Evolutionary conservation across 1,140 invertebrate species (phyloP).

Genomic region (Philotrypesis tridentata): DNA sequence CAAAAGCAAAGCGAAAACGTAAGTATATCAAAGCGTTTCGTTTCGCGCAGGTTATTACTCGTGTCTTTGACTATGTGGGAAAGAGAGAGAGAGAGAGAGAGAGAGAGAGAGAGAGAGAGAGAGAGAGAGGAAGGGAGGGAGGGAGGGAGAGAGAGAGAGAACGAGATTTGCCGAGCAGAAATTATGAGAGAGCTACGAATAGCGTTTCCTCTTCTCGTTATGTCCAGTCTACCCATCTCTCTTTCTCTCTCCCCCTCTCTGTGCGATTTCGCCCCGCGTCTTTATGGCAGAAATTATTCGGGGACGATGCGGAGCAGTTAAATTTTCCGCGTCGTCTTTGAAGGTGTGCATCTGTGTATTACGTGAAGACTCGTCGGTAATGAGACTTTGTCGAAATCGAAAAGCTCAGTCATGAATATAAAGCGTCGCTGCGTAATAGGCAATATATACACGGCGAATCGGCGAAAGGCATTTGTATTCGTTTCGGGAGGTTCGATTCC

Average conservation of each 20-base stretch:
- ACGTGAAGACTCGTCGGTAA: background rate
- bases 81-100: background rate
- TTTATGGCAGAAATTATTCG: background rate
- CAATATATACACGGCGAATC: background rate
- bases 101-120: background rate
- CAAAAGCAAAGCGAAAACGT: background rate
- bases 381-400: background rate
- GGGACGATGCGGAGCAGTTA: background rate
- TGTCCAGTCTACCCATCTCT: no score
- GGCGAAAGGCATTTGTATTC: slow-evolving; percentile 12
- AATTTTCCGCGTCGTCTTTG: background rate
- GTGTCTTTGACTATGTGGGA: background rate
- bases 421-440: background rate
- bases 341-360: background rate
- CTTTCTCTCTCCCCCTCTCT: no score
- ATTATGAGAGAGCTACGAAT: slow-evolving; percentile 5
- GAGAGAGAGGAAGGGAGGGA: background rate
- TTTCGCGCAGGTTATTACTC: slow-evolving; percentile 14
- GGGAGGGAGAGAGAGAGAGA: background rate
- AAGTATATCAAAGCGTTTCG: slow-evolving; percentile 32
- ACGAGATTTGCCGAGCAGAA: slow-evolving; percentile 19
- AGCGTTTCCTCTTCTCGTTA: background rate
- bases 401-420: background rate
- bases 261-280: background rate
- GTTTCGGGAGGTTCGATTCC: slow-evolving; percentile 30